Evolutionary conservation across 2,113 vertebrate genomes (phyloP).

Genomic region (Hyperoodon ampullatus): DNA sequence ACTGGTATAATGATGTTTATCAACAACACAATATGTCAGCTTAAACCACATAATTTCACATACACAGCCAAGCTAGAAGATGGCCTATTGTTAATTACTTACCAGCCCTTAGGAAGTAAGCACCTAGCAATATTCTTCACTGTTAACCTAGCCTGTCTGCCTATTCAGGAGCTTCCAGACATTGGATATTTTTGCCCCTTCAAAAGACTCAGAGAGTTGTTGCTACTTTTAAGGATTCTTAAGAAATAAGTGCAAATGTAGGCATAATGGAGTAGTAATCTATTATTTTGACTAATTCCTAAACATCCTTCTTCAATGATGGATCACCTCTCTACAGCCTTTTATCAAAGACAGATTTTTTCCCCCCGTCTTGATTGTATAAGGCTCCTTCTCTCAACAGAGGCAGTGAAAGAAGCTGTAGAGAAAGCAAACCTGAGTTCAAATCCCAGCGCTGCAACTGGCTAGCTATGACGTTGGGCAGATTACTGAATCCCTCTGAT

Average conservation of each 20-base stretch:
- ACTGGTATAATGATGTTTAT: neutral
- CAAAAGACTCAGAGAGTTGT: neutral
- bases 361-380: neutral
- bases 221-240: neutral
- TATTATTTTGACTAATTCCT: neutral
- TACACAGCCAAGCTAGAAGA: neutral
- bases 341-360: neutral
- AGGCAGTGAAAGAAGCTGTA: neutral
- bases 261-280: neutral
- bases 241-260: neutral
- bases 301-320: neutral
- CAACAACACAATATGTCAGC: neutral
- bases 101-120: neutral
- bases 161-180: neutral
- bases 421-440: neutral
- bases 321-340: neutral
- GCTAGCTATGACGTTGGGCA: neutral
- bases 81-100: neutral
- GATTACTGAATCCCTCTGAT: neutral
- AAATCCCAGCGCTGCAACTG: neutral
- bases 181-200: neutral
- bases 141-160: neutral
- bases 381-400: neutral
- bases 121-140: neutral
- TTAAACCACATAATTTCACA: neutral